Evolutionary conservation across 2,113 vertebrate species (phyloP).

Genomic region (Pterocles orientalis): DNA sequence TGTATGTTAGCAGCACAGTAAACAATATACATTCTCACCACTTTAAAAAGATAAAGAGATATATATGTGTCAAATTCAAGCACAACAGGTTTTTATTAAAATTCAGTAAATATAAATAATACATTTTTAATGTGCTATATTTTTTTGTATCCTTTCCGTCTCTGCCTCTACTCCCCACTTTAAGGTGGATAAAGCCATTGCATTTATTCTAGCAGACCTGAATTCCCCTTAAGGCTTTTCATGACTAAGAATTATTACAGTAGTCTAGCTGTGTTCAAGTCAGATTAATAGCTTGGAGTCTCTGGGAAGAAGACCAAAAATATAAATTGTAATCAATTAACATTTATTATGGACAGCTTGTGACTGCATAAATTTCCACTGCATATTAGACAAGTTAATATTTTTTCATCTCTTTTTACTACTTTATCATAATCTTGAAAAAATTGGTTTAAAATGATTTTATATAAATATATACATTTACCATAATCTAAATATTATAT

Average conservation of each 20-base stretch:
- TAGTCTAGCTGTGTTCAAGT: not conserved
- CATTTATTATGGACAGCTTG: slow-evolving; percentile 48
- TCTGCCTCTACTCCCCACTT: not conserved
- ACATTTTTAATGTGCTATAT: not conserved
- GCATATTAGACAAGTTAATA: slow-evolving; percentile 15
- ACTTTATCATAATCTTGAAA: not conserved
- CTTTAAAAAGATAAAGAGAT: not conserved
- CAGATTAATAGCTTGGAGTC: slow-evolving; percentile 32
- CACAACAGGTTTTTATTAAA: not conserved
- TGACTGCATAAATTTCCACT: slow-evolving; percentile 42
- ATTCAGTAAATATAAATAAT: not conserved
- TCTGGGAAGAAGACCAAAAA: slow-evolving; percentile 53
- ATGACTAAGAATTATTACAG: slow-evolving; percentile 5
- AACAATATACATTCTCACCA: not conserved
- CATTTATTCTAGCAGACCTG: not conserved
- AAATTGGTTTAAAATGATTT: not conserved
- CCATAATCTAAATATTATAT: not conserved
- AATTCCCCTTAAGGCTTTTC: not conserved
- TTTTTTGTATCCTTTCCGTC: not conserved
- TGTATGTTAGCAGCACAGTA: not conserved
- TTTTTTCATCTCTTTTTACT: not conserved
- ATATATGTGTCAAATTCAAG: not conserved
- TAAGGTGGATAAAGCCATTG: not conserved
- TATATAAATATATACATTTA: not conserved
- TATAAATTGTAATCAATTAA: slow-evolving; percentile 62